These are phyloP conservation scores for Atta cephalotes DNA, from an alignment of 1,140 invertebrate genomes.

Conservation along the genomic window DNA sequence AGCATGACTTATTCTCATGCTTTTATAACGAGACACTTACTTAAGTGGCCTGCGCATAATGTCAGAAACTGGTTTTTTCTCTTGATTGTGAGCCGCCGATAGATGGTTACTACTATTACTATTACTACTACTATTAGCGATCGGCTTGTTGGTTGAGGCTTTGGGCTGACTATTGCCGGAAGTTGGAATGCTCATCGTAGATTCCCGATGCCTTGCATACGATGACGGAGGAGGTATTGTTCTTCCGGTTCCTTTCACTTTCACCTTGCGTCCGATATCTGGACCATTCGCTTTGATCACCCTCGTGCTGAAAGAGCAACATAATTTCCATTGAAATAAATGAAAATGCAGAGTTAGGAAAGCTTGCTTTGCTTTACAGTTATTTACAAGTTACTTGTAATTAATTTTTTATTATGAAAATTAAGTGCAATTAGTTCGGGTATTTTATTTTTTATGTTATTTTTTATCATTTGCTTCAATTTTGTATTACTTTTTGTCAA, in stretches of 20 bases:
- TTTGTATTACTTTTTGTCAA: too few species aligned
- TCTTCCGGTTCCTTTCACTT: conserved; percentile 88
- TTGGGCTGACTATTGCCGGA: conserved; percentile 72
- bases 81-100: conserved; percentile 66
- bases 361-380: too few species aligned
- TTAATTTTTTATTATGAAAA: too few species aligned
- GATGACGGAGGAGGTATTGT: conserved; percentile 82
- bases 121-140: conserved; percentile 59
- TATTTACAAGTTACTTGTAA: too few species aligned
- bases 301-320: conserved; percentile 89
- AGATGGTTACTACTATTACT: conserved; percentile 65
- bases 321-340: conserved; percentile 17
- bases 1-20: conserved; percentile 1
- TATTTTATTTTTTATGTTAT: too few species aligned
- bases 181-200: conserved; percentile 74
- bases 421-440: too few species aligned
- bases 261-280: conserved; percentile 94
- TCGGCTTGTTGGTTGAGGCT: conserved; percentile 75
- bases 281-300: conserved; percentile 96
- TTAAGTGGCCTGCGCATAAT: conserved; percentile 90
- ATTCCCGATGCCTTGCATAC: conserved; percentile 80
- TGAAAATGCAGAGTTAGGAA: neutral
- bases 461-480: too few species aligned
- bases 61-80: conserved; percentile 86
- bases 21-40: conserved; percentile 83